Conservation (phyloP, 2,888 invertebrate genomes). For the Atherix ibis region DNA sequence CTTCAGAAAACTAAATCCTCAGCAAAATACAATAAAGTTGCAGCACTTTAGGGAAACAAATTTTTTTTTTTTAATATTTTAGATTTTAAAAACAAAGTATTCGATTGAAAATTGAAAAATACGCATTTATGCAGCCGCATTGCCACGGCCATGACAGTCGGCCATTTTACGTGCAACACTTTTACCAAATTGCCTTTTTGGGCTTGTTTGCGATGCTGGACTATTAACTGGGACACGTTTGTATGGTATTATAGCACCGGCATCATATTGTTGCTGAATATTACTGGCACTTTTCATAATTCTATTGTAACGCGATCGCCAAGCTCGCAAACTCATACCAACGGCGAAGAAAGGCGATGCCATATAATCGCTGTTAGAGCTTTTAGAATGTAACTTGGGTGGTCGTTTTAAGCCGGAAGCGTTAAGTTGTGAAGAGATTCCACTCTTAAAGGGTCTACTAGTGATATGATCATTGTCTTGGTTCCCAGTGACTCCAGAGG, state of each 20-base stretch:
- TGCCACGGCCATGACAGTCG: background rate
- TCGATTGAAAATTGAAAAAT: no score
- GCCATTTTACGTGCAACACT: slow-evolving; percentile 1
- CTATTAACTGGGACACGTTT: slow-evolving; percentile 4
- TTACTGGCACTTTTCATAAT: slow-evolving; percentile 4
- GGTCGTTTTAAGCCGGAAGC: slow-evolving; percentile 2
- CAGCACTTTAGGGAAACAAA: no score
- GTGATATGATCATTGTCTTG: background rate
- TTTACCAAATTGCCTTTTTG: slow-evolving; percentile 1
- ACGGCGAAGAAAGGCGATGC: slow-evolving; percentile 12
- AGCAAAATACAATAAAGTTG: no score
- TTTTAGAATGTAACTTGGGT: slow-evolving; percentile 5
- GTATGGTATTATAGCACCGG: background rate
- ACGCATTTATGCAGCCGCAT: no score
- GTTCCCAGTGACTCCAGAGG: background rate
- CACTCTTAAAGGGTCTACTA: background rate
- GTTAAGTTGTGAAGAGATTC: no score
- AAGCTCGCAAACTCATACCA: slow-evolving; percentile 12
- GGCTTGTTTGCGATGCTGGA: background rate
- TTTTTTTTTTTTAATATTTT: no score
- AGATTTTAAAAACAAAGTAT: no score
- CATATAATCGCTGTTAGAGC: slow-evolving; percentile 7
- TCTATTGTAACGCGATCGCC: slow-evolving; percentile 12
- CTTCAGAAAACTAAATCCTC: no score
- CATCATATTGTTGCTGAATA: background rate